These are phyloP conservation scores for Seira sanloemensis DNA, from an alignment of 2,888 invertebrate species.

Conservation along the genomic window DNA sequence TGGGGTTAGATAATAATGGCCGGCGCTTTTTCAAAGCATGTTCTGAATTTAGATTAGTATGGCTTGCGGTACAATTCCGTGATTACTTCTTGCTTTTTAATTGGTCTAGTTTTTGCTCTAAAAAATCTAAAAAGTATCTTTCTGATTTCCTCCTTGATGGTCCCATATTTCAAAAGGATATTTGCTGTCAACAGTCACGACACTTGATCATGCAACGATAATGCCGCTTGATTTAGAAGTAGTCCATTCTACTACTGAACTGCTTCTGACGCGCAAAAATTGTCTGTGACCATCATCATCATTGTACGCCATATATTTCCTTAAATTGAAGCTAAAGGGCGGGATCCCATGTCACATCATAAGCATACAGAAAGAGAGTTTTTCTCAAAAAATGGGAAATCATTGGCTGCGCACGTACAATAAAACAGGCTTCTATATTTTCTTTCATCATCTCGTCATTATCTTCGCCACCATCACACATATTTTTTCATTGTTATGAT, in stretches of 20 bases:
- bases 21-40: no score
- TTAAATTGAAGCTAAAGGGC: conserved; percentile 54
- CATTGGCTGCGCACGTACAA: neutral
- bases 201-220: neutral
- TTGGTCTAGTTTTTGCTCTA: conserved; percentile 48
- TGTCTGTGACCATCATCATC: conserved; percentile 1
- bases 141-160: neutral
- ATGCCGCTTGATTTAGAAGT: neutral
- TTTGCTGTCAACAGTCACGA: neutral
- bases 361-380: conserved; percentile 34
- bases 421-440: conserved; percentile 13
- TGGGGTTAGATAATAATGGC: no score
- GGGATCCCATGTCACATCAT: conserved; percentile 44
- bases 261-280: conserved; percentile 18
- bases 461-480: conserved; percentile 16
- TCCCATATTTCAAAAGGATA: conserved; percentile 7
- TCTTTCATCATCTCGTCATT: conserved; percentile 24
- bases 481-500: conserved; percentile 3
- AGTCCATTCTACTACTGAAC: conserved; percentile 33
- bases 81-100: conserved; percentile 26
- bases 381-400: conserved; percentile 38
- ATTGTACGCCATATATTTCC: conserved; percentile 31
- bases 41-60: neutral
- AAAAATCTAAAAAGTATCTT: neutral
- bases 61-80: neutral